Base-by-base conservation (phyloP, 2,113 vertebrate species). In the Crotalus viridis region DNA sequence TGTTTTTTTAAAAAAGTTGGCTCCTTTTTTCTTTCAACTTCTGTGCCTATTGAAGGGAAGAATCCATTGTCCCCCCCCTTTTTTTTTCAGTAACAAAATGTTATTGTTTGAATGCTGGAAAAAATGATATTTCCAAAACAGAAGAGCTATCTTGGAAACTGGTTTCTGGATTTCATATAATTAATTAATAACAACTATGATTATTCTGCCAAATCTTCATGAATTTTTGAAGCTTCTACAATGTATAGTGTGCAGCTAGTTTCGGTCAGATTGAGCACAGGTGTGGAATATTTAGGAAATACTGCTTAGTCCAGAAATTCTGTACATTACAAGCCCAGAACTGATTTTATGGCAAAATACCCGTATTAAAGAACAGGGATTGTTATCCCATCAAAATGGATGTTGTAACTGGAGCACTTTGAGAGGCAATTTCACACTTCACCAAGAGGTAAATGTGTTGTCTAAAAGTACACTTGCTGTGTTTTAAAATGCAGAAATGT, bases 351-450 rank as follows among this genome's bases (percentile, higher is more conserved):
- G 88, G 43, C 52, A 85, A 92, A 88, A 48, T 10, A n/a, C n/a
- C 5, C 61, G 48, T 17, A 17, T 89, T 85, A 85, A 89, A 92
- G 26, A 57, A 26, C 69, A 92, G 28, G 43, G 89, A 92, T 81
- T 48, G 87, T 43, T 89, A 57, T 43, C 87, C 61, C 9, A 85
- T 81, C 64, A 89, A 89, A 92, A 92, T 85, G 39, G 92, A 89
- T 85, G 64, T 26, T 33, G 64, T 89, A 81, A 89, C 52, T 55
- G 26, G 87, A 89, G 69, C 26, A 33, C 64, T 92, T 28, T 92
- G 92, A 92, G 69, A 92, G 52, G 64, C 88, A 92, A 92, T 92
- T 89, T 92, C 92, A 92, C 88, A 89, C 64, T 89, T 92, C 52
- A 89, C 64, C 39, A 89, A 89, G 87, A 89, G 54, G 92, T 89